These are phyloP conservation scores for Telmatochromis brichardi DNA, from an alignment of 2,113 vertebrate species.

Conservation along the genomic window DNA sequence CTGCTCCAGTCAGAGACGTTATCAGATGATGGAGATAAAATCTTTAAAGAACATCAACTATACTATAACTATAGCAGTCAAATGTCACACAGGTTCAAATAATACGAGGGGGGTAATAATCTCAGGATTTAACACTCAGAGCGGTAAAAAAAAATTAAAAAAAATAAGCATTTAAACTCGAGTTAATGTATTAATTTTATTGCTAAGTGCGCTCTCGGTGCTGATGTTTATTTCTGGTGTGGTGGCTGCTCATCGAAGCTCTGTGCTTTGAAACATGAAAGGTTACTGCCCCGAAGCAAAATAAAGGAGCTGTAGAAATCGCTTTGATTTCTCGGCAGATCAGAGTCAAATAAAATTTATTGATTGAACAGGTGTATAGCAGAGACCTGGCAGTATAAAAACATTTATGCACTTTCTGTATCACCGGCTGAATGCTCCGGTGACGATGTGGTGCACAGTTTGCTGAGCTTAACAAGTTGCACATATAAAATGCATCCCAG, in stretches of 20 bases:
- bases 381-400: not conserved
- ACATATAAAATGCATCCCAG: rapidly evolving
- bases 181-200: not conserved
- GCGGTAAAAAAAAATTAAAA: not conserved
- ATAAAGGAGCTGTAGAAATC: not conserved
- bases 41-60: not conserved
- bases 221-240: not conserved
- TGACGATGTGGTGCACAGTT: not conserved
- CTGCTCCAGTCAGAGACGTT: not conserved
- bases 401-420: not conserved
- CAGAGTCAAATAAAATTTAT: not conserved
- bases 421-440: not conserved
- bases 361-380: not conserved
- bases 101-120: not conserved
- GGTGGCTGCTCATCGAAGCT: not conserved
- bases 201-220: not conserved
- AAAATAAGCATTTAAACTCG: not conserved
- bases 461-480: not conserved
- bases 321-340: not conserved
- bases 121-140: not conserved
- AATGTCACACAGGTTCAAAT: not conserved
- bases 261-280: not conserved
- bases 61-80: not conserved
- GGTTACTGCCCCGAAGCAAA: not conserved
- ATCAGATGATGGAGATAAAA: not conserved